phyloP scores from a whole-genome alignment of 2,113 vertebrate genomes.

The Crotalus helleri region DNA sequence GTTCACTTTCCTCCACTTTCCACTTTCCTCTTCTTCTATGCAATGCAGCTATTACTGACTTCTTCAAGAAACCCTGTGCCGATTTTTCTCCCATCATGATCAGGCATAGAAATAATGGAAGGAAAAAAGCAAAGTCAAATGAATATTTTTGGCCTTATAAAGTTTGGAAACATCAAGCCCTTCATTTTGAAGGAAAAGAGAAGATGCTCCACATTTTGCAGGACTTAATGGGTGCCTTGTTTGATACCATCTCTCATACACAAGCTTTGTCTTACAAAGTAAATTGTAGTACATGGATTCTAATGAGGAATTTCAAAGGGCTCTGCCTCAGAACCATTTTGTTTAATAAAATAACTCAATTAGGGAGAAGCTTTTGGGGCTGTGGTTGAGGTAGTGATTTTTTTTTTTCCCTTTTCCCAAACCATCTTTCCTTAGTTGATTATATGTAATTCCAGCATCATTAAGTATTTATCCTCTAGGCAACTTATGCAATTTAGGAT shows the following conservation, averaged over 20 bases:
- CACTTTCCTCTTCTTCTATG: constrained; percentile 15
- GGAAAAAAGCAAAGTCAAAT: background rate
- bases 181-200: background rate
- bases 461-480: constrained; percentile 65
- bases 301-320: constrained; percentile 64
- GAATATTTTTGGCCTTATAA: background rate
- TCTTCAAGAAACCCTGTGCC: constrained; percentile 2
- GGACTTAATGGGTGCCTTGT: constrained; percentile 24
- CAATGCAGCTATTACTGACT: background rate
- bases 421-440: constrained; percentile 62
- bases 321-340: constrained; percentile 65
- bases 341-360: constrained; percentile 69
- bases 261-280: constrained; percentile 53
- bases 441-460: constrained; percentile 63
- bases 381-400: constrained; percentile 61
- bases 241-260: constrained; percentile 47
- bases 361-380: constrained; percentile 65
- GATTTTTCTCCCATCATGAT: constrained; percentile 28
- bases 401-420: constrained; percentile 64
- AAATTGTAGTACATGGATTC: constrained; percentile 54
- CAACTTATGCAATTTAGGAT: constrained; percentile 65
- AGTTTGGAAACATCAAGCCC: background rate
- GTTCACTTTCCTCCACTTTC: background rate
- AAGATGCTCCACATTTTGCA: constrained; percentile 10
- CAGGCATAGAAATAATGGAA: background rate